Base-by-base conservation (phyloP, 1,140 invertebrate genomes). In the Nephotettix cincticeps region DNA sequence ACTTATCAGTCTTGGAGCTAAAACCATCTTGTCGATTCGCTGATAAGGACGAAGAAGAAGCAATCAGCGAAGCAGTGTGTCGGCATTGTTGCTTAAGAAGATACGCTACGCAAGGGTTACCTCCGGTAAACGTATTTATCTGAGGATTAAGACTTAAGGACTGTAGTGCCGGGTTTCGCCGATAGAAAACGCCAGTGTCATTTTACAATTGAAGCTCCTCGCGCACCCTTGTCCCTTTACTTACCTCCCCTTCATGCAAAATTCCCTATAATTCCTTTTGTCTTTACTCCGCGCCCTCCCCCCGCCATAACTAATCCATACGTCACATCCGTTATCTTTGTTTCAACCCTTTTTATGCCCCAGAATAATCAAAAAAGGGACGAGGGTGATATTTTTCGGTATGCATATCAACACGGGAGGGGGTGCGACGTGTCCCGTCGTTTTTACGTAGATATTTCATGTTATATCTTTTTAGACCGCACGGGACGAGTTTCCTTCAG, bases 291-390 rank as follows among this genome's bases (percentile, higher is more conserved):
- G 28, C 58, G 29, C 65, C 56, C 45, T 28, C 61, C 67, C 30
- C 68, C 67, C 64, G 63, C 68, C 29, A 40, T 30, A 36, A 69
- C 72, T 74, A 75, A 73, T 73, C 73, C 72, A 71, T 76, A 76
- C 72, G 73, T 76, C 73, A 75, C 74, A 76, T 76, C 73, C 75
- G 75, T 74, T 76, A 76, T 76, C 75, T 76, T 76, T 76, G 75
- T 76, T 75, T 76, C 75, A 74, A 76, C 75, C 75, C 75, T 76
- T 76, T 76, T 76, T 76, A 76, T 73, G 71, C 72, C 70, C 71
- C 65, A 69, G 74, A 76, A 76, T 76, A 76, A 76, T 76, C 75
- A 76, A 74, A 76, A 76, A 76, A 71, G 64, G 71, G 68, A 72
- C 71, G 72, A 72, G 61, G 71, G 71, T 72, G 73, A 74, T 71